Evolutionary conservation across 2,113 vertebrate genomes (phyloP).

Genomic region (Sus scrofa): DNA sequence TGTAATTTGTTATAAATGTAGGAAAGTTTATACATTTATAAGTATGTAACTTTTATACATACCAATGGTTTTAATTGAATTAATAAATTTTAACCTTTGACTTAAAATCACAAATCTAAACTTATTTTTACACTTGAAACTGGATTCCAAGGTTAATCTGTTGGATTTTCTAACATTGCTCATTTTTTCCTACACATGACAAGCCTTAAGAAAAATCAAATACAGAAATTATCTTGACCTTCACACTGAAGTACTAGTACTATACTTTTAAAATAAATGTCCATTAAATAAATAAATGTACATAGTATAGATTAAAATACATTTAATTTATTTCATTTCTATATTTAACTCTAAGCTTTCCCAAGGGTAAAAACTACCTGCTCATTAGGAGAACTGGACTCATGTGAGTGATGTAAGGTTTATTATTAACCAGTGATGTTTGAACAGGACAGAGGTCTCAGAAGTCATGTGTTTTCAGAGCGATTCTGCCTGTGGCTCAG

Average conservation of each 20-base stretch:
- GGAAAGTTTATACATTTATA: neutral
- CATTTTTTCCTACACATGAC: neutral
- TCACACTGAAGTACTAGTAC: neutral
- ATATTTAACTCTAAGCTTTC: neutral
- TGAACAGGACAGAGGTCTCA: neutral
- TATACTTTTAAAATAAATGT: neutral
- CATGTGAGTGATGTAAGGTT: neutral
- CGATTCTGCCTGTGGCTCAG: neutral
- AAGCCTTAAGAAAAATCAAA: slow-evolving; percentile 21
- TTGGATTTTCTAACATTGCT: slow-evolving; percentile 22
- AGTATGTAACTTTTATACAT: neutral
- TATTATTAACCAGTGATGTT: slow-evolving; percentile 2
- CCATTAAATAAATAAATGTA: too few species aligned
- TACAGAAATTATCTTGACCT: neutral
- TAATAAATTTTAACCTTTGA: neutral
- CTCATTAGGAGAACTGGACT: neutral
- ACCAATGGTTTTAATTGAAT: neutral
- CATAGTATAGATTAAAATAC: neutral
- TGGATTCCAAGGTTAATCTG: neutral
- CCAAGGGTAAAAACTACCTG: neutral
- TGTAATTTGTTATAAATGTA: neutral
- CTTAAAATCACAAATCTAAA: slow-evolving; percentile 3
- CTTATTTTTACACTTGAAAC: slow-evolving; percentile 9
- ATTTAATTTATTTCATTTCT: slow-evolving; percentile 35
- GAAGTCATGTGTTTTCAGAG: neutral